Evolutionary conservation across 2,113 vertebrate genomes (phyloP).

Genomic region (Nothobranchius furzeri): DNA sequence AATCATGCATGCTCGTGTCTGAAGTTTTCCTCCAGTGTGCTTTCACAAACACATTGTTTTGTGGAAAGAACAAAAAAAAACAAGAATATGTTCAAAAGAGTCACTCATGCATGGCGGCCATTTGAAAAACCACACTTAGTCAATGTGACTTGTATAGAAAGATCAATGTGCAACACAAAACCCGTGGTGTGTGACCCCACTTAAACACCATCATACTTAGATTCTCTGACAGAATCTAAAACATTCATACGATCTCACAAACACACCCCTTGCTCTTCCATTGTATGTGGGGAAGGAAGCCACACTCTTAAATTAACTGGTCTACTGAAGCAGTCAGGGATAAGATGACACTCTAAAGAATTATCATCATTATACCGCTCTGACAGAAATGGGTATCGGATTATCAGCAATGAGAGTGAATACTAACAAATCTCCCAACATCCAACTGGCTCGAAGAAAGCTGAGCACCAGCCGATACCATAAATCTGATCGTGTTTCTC

Average conservation of each 20-base stretch:
- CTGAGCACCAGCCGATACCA: conserved; percentile 63
- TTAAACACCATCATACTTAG: conserved; percentile 31
- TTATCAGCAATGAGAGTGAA: conserved; percentile 73
- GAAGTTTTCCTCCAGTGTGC: conserved; percentile 20
- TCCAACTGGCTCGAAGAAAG: conserved; percentile 57
- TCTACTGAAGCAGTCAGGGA: conserved; percentile 71
- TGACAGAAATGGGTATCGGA: conserved; percentile 73
- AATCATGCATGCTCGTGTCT: conserved; percentile 24
- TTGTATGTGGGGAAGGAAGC: conserved; percentile 57
- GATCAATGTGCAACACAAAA: conserved; percentile 59
- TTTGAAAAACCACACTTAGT: conserved; percentile 41
- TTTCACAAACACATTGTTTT: conserved; percentile 27
- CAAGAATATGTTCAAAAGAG: conserved; percentile 10
- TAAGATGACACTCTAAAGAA: conserved; percentile 71
- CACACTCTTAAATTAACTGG: conserved; percentile 73
- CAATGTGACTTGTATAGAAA: conserved; percentile 53
- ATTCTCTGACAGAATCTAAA: conserved; percentile 38
- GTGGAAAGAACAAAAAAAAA: conserved; percentile 30
- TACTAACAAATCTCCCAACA: conserved; percentile 66
- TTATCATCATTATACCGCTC: conserved; percentile 70
- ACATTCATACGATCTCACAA: conserved; percentile 45
- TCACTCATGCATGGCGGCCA: conserved; percentile 5
- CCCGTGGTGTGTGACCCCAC: conserved; percentile 41
- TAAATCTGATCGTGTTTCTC: conserved; percentile 62
- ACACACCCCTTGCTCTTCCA: conserved; percentile 35